Base-by-base conservation (phyloP, 2,113 vertebrate species). In the Myotis davidii region DNA sequence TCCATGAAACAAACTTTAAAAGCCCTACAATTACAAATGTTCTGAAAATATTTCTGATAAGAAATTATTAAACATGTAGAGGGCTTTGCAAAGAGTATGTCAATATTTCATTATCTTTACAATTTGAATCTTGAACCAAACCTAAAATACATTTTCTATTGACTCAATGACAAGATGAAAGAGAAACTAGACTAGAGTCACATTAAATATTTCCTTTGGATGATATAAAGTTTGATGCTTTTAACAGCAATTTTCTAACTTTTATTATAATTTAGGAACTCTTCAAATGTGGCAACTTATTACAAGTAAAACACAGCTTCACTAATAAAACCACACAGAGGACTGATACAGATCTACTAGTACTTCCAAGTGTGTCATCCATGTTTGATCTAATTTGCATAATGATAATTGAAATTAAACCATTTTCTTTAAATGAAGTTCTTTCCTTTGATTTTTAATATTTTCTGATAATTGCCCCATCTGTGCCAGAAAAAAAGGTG, bases 391-490 rank as follows among this genome's bases (percentile, higher is more conserved):
- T 81, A 92, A 95, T 95, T 76, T 96, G 78, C 82, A 87, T 90
- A 94, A 97, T 88, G 96, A 81, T 18, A 94, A 96, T 67, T 79
- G 25, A 85, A 97, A 97, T 95, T 78, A 93, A 94, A 72, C 72
- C 56, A 92, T 91, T 97, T 96, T 87, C 88, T 88, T 95, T 70
- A 90, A 70, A 90, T 89, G 45, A 81, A 79, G 76, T 90, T 81
- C 79, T 95, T 76, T 73, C 90, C 78, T 96, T 85, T 93, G 90
- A 96, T 96, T 97, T 95, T 94, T 90, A 92, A 96, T 91, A 92
- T 61, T 88, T 95, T 94, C 61, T 91, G 67, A 89, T 96, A 95
- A 97, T 86, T 90, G 86, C 6, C 48, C 81, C 74, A 78, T 76
- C 95, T 96, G 67, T 45, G 52, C 73, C 52, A 82, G 81, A 77